A percentile compares a stretch with the other conserved stretches of the same genome.
Evolutionary conservation across 2,888 invertebrate species (phyloP).

Genomic region (Pseudococcus viburni): DNA sequence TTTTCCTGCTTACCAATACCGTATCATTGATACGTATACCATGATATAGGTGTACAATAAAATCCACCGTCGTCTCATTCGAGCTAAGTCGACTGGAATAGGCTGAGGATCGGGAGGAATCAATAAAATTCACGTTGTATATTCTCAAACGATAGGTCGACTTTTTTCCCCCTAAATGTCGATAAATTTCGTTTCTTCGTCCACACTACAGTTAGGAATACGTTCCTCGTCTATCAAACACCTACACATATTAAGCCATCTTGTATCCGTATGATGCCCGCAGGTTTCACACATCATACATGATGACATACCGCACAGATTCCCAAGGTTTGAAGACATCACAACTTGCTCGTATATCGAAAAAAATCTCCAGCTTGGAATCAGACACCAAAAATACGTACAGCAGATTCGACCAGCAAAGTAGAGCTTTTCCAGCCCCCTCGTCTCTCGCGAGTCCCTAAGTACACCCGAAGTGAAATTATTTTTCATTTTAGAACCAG

Average conservation of each 20-base stretch:
- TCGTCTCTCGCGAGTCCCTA: background rate
- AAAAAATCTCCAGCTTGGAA: no score
- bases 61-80: background rate
- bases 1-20: background rate
- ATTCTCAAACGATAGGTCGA: background rate
- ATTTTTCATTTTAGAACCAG: slow-evolving; percentile 12
- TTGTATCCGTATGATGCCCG: no score
- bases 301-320: no score
- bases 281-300: no score
- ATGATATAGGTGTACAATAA: background rate
- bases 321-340: no score
- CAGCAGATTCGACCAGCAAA: no score
- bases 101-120: background rate
- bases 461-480: background rate
- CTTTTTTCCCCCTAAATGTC: background rate
- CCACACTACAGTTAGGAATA: no score
- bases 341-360: no score
- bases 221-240: no score
- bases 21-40: background rate
- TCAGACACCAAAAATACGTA: no score
- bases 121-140: slow-evolving; percentile 1
- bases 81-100: background rate
- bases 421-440: background rate
- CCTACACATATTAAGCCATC: no score
- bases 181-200: no score